Evolutionary conservation across 2,888 invertebrate species (phyloP), one percentile per base, ranked within the genome.

Genomic region (Himalopsyche anomala): DNA sequence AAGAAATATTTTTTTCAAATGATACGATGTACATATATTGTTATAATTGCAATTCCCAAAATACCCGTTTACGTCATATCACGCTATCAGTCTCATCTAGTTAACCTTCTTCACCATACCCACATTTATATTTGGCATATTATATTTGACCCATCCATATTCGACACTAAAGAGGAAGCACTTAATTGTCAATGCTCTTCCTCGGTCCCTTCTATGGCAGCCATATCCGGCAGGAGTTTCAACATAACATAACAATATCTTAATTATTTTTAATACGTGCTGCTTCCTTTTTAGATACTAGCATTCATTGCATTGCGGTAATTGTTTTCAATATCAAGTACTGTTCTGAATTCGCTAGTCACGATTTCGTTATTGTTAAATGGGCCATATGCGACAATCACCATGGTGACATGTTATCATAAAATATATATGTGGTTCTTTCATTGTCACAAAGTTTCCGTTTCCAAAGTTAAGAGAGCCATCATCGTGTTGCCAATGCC

Each of bases 181-280:
- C 62, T 62, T 62, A 19, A 28, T 62, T 62, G 62, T 62, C 62
- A 28, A 62, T 62, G 62, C 62, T 62, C 62, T 62, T 62, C 62
- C 62, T 62, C 62, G 62, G 62, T 62, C 62, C 56, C 62, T 62
- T 62, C 19, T 62, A 62, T 62, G 62, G 28, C 28, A 8, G 62
- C 62, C 62, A 62, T 62, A 62, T 62, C 62, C 62, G 62, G 62
- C 11, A n/a, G 62, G 8, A 28, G 62, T 28, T 62, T 19, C 62
- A 62, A 9, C 28, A 62, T 62, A 19, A 19, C 19, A 62, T 62
- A 62, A 62, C 19, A 62, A 62, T 62, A 62, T 62, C 62, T 19
- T 15, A 19, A 62, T 62, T 62, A 62, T 62, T 62, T 62, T 62
- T 62, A 62, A 62, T 62, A 62, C 62, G 62, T 62, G 62, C 62